Base-by-base conservation (phyloP, 2,888 invertebrate genomes). In the Temnothorax rugatulus region DNA sequence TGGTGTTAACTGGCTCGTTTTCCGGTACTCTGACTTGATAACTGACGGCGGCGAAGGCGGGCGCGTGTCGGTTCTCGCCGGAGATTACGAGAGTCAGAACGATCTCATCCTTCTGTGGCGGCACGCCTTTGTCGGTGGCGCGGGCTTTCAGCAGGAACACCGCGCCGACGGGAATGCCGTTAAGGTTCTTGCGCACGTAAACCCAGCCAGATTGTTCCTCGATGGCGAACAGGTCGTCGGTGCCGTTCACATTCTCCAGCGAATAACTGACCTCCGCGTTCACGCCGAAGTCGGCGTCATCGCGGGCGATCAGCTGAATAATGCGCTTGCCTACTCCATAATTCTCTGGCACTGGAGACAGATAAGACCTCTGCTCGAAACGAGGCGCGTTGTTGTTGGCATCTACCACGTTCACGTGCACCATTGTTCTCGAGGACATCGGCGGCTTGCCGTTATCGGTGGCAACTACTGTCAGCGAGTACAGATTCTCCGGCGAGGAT, bases 371-470 rank as follows among this genome's bases (percentile, higher is more conserved):
- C 71, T 97, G 95, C 89, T 97, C 97, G 93, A 99, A 99, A 92
- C 96, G 96, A 0, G 99, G 99, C 9, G 98, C 96, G 94, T 98
- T 98, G 93, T 99, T 98, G 94, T 99, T 99, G 5, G 98, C 98
- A 94, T 99, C 98, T 0, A 98, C 98, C 0, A 99, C 97, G 93
- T 98, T 98, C 44, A 99, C 97, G 63, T 97, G 97, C 0, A 99
- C 97, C 50, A 97, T 95, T 90, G 98, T 97, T 95, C 98, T 98
- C 0, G 98, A 98, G 50, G 98, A 98, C 96, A 99, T 97, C 0
- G 99, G 98, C 0, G 99, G 99, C 94, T 98, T 99, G 0, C 99
- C 99, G 92, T 98, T 98, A 95, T 99, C 99, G 0, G 97, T 98
- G 0, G 99, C 99, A 1, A 99, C 95, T n/a, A 99, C 97, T 3